phyloP scores from a whole-genome alignment of 2,888 invertebrate species.

The Reticulitermes lucifugus region DNA sequence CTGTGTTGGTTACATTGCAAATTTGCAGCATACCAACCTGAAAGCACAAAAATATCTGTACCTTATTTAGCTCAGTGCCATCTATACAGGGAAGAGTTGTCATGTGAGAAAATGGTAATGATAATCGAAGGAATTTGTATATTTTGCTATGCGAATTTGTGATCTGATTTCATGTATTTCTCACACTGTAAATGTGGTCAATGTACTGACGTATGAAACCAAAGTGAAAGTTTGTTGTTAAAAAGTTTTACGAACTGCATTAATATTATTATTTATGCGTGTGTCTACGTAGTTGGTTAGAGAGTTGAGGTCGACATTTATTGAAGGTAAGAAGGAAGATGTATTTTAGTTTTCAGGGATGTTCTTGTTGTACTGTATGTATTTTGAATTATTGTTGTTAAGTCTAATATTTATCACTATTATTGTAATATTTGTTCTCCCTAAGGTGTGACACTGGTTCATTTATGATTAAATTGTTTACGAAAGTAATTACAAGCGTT shows the following conservation, averaged over 20 bases:
- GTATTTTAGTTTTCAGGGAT: no score
- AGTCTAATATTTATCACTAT: no score
- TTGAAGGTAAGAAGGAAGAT: no score
- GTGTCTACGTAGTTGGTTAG: no score
- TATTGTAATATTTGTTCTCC: no score
- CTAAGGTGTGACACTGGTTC: no score
- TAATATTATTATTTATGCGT: no score
- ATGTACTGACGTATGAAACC: background rate
- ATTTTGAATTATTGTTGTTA: no score
- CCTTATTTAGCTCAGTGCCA: background rate
- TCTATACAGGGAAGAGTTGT: background rate
- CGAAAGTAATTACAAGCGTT: no score
- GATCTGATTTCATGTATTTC: background rate
- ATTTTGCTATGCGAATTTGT: background rate
- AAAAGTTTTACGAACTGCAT: background rate
- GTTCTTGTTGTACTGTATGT: no score
- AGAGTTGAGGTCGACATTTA: no score
- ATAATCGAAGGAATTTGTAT: background rate
- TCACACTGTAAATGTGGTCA: background rate
- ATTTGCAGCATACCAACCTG: background rate
- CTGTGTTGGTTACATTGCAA: background rate
- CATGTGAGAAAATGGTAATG: background rate
- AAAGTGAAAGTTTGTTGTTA: background rate
- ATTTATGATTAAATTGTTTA: no score
- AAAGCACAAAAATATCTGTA: background rate